Evolutionary conservation across 1,140 invertebrate genomes (phyloP).

Genomic region (Gonatopus flavifemur): DNA sequence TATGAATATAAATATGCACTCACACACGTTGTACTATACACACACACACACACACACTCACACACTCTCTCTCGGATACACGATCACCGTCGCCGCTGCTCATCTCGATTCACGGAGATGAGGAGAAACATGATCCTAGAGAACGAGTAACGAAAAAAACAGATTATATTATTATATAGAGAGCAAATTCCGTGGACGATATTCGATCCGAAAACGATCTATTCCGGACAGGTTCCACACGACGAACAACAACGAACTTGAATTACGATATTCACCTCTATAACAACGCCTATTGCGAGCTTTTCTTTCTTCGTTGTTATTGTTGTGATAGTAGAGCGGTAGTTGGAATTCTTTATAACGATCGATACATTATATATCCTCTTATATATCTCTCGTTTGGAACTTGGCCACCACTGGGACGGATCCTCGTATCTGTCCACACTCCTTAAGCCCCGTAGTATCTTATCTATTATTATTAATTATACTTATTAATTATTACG

Average conservation of each 20-base stretch:
- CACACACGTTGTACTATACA: constrained; percentile 37
- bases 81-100: constrained; percentile 10
- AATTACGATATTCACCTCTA: constrained; percentile 13
- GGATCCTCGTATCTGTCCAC: constrained; percentile 45
- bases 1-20: constrained; percentile 14
- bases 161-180: too few relatives aligned
- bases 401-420: constrained; percentile 32
- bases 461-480: constrained; percentile 46
- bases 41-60: constrained; percentile 10
- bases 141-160: constrained; percentile 4
- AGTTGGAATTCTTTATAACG: too few relatives aligned
- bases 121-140: constrained; percentile 4
- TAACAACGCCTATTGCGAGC: constrained; percentile 10
- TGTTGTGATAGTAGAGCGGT: too few relatives aligned
- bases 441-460: constrained; percentile 46
- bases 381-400: too few relatives aligned
- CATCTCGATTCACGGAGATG: neutral
- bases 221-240: constrained; percentile 32
- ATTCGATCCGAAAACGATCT: neutral
- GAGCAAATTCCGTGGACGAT: constrained; percentile 2
- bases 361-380: too few relatives aligned
- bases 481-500: constrained; percentile 49
- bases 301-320: constrained; percentile 14
- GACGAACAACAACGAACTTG: neutral
- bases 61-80: neutral